Evolutionary conservation across 2,797 vertebrate species (phyloP).

Genomic region (Characodon lateralis): DNA sequence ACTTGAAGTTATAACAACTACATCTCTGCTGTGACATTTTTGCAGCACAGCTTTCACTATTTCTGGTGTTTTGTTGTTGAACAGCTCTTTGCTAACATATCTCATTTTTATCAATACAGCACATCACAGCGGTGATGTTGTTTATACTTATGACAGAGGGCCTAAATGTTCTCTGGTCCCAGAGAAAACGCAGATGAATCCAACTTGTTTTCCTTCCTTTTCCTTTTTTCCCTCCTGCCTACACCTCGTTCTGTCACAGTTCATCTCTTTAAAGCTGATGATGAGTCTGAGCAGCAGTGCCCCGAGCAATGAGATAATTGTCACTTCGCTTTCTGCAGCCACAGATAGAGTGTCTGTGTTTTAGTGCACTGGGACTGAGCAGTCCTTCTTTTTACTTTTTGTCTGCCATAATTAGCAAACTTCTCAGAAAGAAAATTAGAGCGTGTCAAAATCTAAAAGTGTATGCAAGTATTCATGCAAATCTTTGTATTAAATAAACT

Average conservation of each 20-base stretch:
- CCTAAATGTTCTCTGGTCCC: constrained; percentile 24
- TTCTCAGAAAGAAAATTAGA: constrained; percentile 8
- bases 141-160: constrained; percentile 40
- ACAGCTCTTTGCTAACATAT: constrained; percentile 6
- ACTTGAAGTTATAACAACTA: not conserved
- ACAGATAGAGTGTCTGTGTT: constrained; percentile 18
- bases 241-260: constrained; percentile 46
- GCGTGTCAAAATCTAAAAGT: constrained; percentile 14
- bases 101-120: constrained; percentile 25
- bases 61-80: constrained; percentile 17
- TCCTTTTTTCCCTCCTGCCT: constrained; percentile 3
- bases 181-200: constrained; percentile 39
- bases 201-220: constrained; percentile 20
- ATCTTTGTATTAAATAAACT: not conserved
- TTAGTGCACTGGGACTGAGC: constrained; percentile 6
- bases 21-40: not conserved
- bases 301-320: constrained; percentile 65
- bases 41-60: not conserved
- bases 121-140: not conserved
- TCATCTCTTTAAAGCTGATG: constrained; percentile 40
- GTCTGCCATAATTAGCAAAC: constrained; percentile 46
- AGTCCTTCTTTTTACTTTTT: constrained; percentile 50
- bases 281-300: constrained; percentile 45
- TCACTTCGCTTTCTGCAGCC: constrained; percentile 38
- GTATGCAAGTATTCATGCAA: not conserved